Conservation (phyloP, 2,113 vertebrate genomes). For the Cervus canadensis region DNA sequence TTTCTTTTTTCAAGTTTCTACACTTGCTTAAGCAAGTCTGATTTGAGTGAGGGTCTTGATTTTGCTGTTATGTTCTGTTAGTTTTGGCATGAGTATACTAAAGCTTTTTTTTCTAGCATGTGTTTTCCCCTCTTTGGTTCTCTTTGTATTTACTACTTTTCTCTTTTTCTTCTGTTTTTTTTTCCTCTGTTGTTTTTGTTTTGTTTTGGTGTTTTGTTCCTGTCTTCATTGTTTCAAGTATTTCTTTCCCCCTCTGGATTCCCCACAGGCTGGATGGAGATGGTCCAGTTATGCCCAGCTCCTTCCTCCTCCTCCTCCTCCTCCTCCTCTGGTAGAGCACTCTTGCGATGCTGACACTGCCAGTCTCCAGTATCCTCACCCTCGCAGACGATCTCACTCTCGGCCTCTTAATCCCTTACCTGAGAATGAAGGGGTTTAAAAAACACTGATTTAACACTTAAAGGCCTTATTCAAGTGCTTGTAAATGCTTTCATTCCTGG, state of each 20-base stretch:
- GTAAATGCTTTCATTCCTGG: constrained; percentile 75
- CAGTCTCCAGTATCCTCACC: constrained; percentile 86
- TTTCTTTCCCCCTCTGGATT: constrained; percentile 96
- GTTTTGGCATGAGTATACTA: constrained; percentile 83
- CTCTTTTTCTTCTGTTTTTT: constrained; percentile 75
- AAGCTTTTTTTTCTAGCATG: constrained; percentile 81
- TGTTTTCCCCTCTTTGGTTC: constrained; percentile 82
- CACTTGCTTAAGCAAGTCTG: constrained; percentile 71
- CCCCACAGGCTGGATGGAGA: constrained; percentile 90
- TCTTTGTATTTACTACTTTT: constrained; percentile 84
- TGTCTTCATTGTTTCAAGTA: constrained; percentile 91
- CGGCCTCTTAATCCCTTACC: constrained; percentile 86
- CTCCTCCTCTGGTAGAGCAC: constrained; percentile 90
- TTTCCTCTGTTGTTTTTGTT: constrained; percentile 65
- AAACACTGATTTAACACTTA: constrained; percentile 65
- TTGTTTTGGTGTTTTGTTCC: constrained; percentile 82
- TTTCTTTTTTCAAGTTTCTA: constrained; percentile 74
- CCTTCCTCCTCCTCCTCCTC: constrained; percentile 83
- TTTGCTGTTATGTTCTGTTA: constrained; percentile 79
- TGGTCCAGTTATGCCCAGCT: constrained; percentile 93
- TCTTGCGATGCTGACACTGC: constrained; percentile 89
- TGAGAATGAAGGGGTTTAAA: constrained; percentile 87
- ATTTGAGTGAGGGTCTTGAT: constrained; percentile 78
- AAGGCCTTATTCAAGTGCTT: constrained; percentile 75
- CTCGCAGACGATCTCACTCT: constrained; percentile 84